These are phyloP conservation scores for Eledona agricola DNA, from an alignment of 2,888 invertebrate species.

Conservation along the genomic window DNA sequence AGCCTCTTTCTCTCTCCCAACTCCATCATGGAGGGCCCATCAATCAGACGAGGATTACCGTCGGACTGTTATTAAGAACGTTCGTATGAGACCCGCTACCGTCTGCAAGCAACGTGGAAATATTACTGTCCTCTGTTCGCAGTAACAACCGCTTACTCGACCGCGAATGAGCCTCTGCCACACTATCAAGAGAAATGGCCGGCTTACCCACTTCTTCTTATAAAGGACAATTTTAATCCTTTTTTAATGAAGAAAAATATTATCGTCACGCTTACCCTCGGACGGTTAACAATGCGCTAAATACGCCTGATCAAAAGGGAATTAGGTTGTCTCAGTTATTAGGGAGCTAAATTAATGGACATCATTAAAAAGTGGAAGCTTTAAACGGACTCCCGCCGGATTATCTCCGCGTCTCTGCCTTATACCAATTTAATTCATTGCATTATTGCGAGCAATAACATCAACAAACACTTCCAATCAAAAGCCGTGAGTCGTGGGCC, in stretches of 20 bases:
- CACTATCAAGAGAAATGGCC: slow-evolving; percentile 52
- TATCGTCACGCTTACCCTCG: slow-evolving; percentile 27
- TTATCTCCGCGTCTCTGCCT: slow-evolving; percentile 18
- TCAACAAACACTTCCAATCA: too few relatives aligned
- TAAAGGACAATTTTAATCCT: slow-evolving; percentile 51
- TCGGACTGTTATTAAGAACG: slow-evolving; percentile 62
- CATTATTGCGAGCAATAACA: too few relatives aligned
- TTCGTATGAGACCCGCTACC: slow-evolving; percentile 56
- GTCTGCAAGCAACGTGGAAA: slow-evolving; percentile 55
- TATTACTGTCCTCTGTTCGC: slow-evolving; percentile 55
- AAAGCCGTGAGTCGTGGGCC: too few relatives aligned
- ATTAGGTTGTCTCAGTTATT: too few relatives aligned
- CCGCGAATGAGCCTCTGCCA: slow-evolving; percentile 44
- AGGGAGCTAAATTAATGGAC: slow-evolving; percentile 26
- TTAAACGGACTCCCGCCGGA: slow-evolving; percentile 26
- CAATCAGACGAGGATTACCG: slow-evolving; percentile 62
- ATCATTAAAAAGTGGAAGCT: slow-evolving; percentile 30
- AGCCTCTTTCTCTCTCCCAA: slow-evolving; percentile 39
- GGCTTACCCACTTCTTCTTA: slow-evolving; percentile 50
- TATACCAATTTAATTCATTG: too few relatives aligned
- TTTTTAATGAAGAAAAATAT: slow-evolving; percentile 51
- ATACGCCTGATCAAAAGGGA: slow-evolving; percentile 27
- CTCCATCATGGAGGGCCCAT: slow-evolving; percentile 60
- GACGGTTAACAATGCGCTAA: slow-evolving; percentile 26
- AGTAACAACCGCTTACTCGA: slow-evolving; percentile 52